Evolutionary conservation across 1,140 invertebrate species (phyloP).

Genomic region (Drosophila melanogaster): Release_6_plus_ISO1_MT NT_033777.3:14930001-14930500

Average conservation of each 20-base stretch:
- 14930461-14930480: slow-evolving; percentile 40
- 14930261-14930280: not conserved
- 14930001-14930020: slow-evolving; percentile 40
- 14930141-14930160: no score
- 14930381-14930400: slow-evolving; percentile 34
- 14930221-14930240: no score
- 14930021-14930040: slow-evolving; percentile 48
- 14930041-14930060: slow-evolving; percentile 65
- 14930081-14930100: slow-evolving; percentile 47
- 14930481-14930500: slow-evolving; percentile 78
- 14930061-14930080: slow-evolving; percentile 41
- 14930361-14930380: slow-evolving; percentile 69
- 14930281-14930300: slow-evolving; percentile 11
- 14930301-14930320: slow-evolving; percentile 8
- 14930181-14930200: no score
- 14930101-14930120: slow-evolving; percentile 28
- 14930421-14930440: slow-evolving; percentile 2
- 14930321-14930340: slow-evolving; percentile 49
- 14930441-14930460: slow-evolving; percentile 16
- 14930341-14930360: slow-evolving; percentile 76
- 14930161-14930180: no score
- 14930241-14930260: not conserved
- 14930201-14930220: no score
- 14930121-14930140: no score
- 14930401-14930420: slow-evolving; percentile 47